Conservation (phyloP, 2,888 invertebrate species). For the Caenorhabditis afra region DNA sequence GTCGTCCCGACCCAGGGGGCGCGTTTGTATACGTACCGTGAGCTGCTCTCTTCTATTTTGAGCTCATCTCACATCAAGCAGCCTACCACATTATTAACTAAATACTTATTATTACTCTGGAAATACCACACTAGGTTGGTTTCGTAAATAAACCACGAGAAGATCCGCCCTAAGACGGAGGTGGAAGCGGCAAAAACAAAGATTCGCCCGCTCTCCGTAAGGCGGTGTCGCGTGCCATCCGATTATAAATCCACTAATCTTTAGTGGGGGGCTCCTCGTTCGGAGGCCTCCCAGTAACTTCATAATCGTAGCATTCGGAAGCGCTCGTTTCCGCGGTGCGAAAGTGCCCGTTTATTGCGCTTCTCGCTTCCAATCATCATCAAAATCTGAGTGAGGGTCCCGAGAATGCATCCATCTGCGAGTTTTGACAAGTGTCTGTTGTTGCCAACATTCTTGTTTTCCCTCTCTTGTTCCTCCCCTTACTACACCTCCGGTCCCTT, state of each 20-base stretch:
- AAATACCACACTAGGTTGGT: neutral
- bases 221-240: constrained; percentile 42
- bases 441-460: constrained; percentile 17
- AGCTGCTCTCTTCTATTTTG: too few relatives aligned
- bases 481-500: neutral
- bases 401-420: constrained; percentile 40
- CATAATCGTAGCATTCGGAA: constrained; percentile 29
- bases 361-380: constrained; percentile 39
- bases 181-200: constrained; percentile 14
- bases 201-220: neutral
- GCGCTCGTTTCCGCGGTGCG: neutral
- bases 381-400: constrained; percentile 7
- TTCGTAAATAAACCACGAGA: constrained; percentile 29
- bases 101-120: neutral
- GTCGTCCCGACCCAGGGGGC: too few relatives aligned
- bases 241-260: constrained; percentile 51
- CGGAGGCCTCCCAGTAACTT: constrained; percentile 21
- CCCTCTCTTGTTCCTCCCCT: neutral
- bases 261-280: constrained; percentile 19
- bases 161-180: neutral
- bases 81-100: too few relatives aligned
- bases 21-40: too few relatives aligned
- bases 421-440: constrained; percentile 43
- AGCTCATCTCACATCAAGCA: too few relatives aligned
- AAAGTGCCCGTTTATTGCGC: constrained; percentile 21